phyloP scores from a whole-genome alignment of 2,797 vertebrate species.

The Scomberomorus guttatus region DNA sequence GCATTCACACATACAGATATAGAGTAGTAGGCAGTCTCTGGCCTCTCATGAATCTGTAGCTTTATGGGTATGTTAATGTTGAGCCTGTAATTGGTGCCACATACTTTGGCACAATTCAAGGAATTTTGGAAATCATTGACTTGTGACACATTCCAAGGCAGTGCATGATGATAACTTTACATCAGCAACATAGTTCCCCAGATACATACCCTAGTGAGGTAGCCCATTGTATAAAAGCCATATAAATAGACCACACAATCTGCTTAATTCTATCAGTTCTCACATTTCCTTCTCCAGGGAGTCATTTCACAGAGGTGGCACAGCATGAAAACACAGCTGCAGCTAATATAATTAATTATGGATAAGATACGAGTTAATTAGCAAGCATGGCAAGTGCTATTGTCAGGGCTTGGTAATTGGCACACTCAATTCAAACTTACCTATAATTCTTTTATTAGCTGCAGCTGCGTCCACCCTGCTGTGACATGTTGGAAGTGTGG shows the following conservation, averaged over 20 bases:
- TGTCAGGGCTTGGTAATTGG: constrained; percentile 8
- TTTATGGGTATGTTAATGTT: no score
- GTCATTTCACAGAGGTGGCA: no score
- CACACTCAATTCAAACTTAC: not conserved
- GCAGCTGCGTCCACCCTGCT: not conserved
- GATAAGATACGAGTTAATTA: constrained; percentile 7
- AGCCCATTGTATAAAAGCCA: no score
- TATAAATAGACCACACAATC: not conserved
- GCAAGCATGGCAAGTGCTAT: not conserved
- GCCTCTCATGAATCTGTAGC: no score
- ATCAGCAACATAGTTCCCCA: not conserved
- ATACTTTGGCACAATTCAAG: not conserved
- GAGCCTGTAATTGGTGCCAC: no score
- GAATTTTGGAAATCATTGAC: not conserved
- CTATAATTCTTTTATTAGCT: constrained; percentile 1
- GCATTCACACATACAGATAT: no score
- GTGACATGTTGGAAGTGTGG: not conserved
- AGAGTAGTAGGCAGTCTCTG: no score
- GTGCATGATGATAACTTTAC: not conserved
- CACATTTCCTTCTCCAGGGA: not conserved
- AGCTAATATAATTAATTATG: constrained; percentile 21
- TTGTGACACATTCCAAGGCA: no score
- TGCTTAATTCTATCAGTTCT: not conserved
- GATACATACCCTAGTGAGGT: not conserved
- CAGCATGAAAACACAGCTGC: constrained; percentile 5